Evolutionary conservation across 1,140 invertebrate genomes (phyloP), one percentile per base, ranked within the genome.

Genomic region (Nylanderia fulva): DNA sequence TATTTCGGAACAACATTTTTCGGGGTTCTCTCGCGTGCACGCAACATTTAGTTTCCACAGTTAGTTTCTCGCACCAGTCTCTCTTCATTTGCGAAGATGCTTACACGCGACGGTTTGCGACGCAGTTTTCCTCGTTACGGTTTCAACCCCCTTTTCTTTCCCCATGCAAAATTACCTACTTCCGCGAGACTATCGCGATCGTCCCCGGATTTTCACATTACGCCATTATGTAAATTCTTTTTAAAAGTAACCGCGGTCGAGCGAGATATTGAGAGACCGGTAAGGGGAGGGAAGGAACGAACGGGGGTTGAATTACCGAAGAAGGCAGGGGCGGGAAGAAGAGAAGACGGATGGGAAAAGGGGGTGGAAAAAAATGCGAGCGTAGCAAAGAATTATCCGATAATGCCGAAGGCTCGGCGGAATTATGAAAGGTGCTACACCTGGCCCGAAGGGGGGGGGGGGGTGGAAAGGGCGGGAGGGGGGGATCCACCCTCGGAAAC

Each of bases 221-320:
- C 82, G 87, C 91, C 90, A 92, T 92, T 92, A 92, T 91, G 91
- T 88, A 91, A 92, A 92, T 92, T 92, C 86, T 85, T 89, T 88
- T 88, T 87, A 88, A 87, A 90, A 91, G 89, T 87, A 92, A 92
- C 89, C 85, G 84, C 87, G 83, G 27, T 66, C 48, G 79, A 75
- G 75, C 66, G 77, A 71, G 77, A 82, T 71, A 82, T 82, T 72
- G 75, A 56, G 89, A 58, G 61, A 64, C 64, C 45, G 52, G 74
- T 60, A 74, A 24, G 42, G 9, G 39, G 9, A 18, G 27, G 24
- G 24, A 11, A 11, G 15, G 33, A 33, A 13, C 27, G 33, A 33
- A 45, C 29, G 52, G 13, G n/a, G 36, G 60, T 66, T 60, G 84
- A 82, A 82, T 82, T 82, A 82, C 77, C 36, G 52, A 42, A 71